Evolutionary conservation across 2,797 vertebrate species (phyloP), one percentile per base, ranked within the genome.

Genomic region (Bradypus variegatus): DNA sequence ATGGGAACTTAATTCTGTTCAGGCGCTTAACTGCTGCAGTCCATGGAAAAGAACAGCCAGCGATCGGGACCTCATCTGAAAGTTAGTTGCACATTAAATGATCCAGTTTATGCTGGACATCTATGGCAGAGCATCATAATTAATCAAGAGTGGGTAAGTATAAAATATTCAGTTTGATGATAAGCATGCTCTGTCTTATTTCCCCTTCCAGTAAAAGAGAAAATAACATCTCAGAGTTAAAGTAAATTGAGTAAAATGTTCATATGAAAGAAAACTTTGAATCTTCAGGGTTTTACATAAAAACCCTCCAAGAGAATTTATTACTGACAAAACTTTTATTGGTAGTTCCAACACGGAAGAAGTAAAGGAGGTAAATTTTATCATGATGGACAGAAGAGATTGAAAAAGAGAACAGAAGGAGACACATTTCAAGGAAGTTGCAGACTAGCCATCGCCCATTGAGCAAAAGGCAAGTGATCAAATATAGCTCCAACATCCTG

Each of bases 21-120:
- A 73, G 82, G 76, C 92, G 92, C 83, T 92, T 15, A 79, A 70
- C 77, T 78, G 84, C 33, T 70, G 5, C 6, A 95, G 62, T 5
- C n/a, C 65, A 89, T 91, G 45, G 77, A 96, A 93, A 95, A n/a
- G 45, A 92, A 80, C 7, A 93, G 86, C 91, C 95, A 91, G 70
- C 91, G 70, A 91, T 91, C 65, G 62, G 85, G 23, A 73, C 91
- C 53, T 94, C 87, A 92, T 65, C 23, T 92, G 55, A 36, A 95
- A 96, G 10, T 6, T 70, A 96, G 96, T 94, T 95, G 94, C 45
- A 81, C 5, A 41, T 93, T 94, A 53, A 96, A 33, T 93, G 94
- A 85, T 27, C 72, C 78, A 92, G 80, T 93, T 93, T 92, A 76
- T 89, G 89, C 60, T 86, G 65, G 90, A 82, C n/a, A 93, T 94